A percentile compares a stretch with the other conserved stretches of the same genome.
phyloP scores from a whole-genome alignment of 2,888 invertebrate genomes.

The Eristalis tenax region DNA sequence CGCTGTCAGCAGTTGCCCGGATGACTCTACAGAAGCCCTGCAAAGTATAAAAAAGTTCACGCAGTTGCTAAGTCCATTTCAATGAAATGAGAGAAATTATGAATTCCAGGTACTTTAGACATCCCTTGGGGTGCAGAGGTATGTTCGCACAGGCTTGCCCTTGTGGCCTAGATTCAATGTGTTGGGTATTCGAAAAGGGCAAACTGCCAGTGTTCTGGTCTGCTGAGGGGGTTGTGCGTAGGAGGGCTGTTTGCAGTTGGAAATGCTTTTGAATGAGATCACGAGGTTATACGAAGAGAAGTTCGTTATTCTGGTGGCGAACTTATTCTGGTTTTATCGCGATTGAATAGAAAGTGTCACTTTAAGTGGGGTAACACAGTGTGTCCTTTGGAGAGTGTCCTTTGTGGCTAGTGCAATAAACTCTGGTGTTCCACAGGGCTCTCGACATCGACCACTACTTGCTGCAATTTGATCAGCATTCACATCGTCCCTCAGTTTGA shows the following conservation, averaged over 20 bases:
- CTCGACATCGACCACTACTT: too few relatives aligned
- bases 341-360: too few relatives aligned
- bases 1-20: neutral
- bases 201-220: neutral
- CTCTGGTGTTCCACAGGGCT: too few relatives aligned
- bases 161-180: neutral
- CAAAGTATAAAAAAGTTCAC: neutral
- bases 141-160: neutral
- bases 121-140: neutral
- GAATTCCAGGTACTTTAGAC: neutral
- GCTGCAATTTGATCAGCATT: too few relatives aligned
- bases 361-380: too few relatives aligned
- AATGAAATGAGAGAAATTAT: neutral
- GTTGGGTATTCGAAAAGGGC: neutral
- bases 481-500: too few relatives aligned
- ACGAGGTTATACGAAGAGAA: too few relatives aligned
- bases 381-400: too few relatives aligned
- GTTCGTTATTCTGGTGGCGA: too few relatives aligned
- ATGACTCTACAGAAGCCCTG: neutral
- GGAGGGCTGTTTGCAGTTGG: neutral
- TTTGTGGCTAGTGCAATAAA: too few relatives aligned
- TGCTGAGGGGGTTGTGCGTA: neutral
- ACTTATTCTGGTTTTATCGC: too few relatives aligned
- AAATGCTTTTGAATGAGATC: too few relatives aligned
- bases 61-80: neutral